These are phyloP conservation scores for Porites lobata DNA, from an alignment of 92 coral and sea anemone genomes.

Conservation along the genomic window DNA sequence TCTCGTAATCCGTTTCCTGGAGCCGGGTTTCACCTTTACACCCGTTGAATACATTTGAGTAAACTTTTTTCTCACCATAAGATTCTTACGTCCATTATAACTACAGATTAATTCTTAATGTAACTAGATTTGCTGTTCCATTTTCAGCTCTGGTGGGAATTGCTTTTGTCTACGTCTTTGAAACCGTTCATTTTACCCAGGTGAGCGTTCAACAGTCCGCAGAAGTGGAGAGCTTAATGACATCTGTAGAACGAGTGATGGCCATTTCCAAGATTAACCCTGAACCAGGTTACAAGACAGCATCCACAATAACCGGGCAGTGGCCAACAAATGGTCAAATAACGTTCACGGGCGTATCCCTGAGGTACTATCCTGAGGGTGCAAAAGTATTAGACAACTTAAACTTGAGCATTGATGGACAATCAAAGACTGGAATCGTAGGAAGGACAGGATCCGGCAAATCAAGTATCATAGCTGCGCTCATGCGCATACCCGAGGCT, in stretches of 20 bases:
- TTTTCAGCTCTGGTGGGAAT: slow-evolving; percentile 46
- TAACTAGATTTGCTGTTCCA: not conserved
- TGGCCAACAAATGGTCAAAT: slow-evolving; percentile 47
- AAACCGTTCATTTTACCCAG: slow-evolving; percentile 52
- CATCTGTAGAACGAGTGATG: slow-evolving; percentile 50
- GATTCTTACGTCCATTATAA: not conserved
- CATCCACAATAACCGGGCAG: not conserved
- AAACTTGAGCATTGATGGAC: slow-evolving; percentile 10
- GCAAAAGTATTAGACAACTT: slow-evolving; percentile 15
- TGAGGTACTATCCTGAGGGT: slow-evolving; percentile 37
- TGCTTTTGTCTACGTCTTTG: slow-evolving; percentile 55
- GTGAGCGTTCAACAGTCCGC: slow-evolving; percentile 50
- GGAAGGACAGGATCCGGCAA: slow-evolving; percentile 52
- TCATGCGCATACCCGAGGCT: slow-evolving; percentile 36
- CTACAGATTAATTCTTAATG: not conserved
- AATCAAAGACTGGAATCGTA: slow-evolving; percentile 52
- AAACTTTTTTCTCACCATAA: no score
- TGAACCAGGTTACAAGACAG: slow-evolving; percentile 39
- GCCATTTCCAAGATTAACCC: slow-evolving; percentile 34
- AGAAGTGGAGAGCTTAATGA: slow-evolving; percentile 52
- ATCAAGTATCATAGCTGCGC: slow-evolving; percentile 47
- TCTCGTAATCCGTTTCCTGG: no score
- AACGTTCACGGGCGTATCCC: slow-evolving; percentile 21
- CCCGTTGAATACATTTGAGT: no score
- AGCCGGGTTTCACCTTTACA: no score